Percentiles rank a stretch among this genome's conserved stretches.
These are phyloP conservation scores for Cryptoprocta ferox DNA, from an alignment of 2,797 vertebrate species.

Conservation along the genomic window DNA sequence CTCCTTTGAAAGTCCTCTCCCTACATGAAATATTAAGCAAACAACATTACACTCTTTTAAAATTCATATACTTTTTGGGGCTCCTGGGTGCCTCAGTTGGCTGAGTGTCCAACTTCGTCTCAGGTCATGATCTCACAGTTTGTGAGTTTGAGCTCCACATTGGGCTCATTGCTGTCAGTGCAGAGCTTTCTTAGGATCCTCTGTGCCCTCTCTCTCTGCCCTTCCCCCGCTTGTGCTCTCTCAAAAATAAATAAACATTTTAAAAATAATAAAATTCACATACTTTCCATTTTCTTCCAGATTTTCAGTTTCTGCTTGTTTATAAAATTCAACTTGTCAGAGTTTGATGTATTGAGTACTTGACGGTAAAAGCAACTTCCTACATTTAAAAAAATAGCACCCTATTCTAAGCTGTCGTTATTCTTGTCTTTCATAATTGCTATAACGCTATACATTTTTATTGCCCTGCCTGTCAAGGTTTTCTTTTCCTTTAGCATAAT, in stretches of 20 bases:
- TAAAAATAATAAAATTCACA: not conserved
- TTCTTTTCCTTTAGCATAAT: constrained; percentile 29
- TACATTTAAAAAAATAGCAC: constrained; percentile 36
- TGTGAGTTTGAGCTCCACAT: too few relatives aligned
- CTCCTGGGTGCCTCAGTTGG: too few relatives aligned
- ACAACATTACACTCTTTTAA: not conserved
- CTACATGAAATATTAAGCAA: not conserved
- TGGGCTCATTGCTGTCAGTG: too few relatives aligned
- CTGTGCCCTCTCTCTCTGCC: too few relatives aligned
- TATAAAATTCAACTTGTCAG: not conserved
- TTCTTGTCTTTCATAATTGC: not conserved
- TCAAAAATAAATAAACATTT: too few relatives aligned
- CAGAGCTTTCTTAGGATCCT: too few relatives aligned
- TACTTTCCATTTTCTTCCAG: not conserved
- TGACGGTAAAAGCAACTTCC: not conserved
- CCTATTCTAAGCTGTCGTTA: not conserved
- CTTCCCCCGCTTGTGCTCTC: too few relatives aligned
- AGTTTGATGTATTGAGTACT: not conserved
- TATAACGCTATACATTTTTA: not conserved
- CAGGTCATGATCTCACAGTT: too few relatives aligned
- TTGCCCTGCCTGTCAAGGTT: not conserved
- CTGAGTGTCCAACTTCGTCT: too few relatives aligned
- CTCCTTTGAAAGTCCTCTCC: not conserved
- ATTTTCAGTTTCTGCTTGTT: not conserved
- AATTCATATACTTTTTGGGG: not conserved